Conservation (phyloP, 2,113 vertebrate genomes). For the Mormoops blainvillei region DNA sequence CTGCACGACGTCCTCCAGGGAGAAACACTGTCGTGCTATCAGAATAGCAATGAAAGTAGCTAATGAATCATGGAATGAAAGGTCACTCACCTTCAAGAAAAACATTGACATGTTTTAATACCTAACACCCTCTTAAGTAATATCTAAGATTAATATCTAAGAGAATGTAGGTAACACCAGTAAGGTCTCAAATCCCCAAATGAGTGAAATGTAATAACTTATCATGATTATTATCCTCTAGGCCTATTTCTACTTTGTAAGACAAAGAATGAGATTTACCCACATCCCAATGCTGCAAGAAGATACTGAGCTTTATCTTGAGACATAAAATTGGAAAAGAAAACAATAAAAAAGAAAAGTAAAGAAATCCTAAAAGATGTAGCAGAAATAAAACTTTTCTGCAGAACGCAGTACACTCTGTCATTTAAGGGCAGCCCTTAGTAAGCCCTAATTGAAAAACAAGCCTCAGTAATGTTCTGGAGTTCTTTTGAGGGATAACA, state of each 20-base stretch:
- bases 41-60: slow-evolving; percentile 82
- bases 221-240: background rate
- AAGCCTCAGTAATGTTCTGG: background rate
- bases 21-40: slow-evolving; percentile 83
- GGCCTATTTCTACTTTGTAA: background rate
- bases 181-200: background rate
- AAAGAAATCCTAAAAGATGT: background rate
- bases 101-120: slow-evolving; percentile 71
- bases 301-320: background rate
- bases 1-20: slow-evolving; percentile 83
- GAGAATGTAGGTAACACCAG: slow-evolving; percentile 5
- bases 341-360: background rate
- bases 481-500: background rate
- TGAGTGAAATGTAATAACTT: background rate
- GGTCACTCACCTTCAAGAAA: slow-evolving; percentile 82
- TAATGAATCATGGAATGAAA: slow-evolving; percentile 84
- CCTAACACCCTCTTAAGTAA: slow-evolving; percentile 11
- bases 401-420: background rate
- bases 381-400: background rate
- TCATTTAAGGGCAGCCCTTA: background rate
- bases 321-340: background rate
- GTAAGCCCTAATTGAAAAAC: background rate
- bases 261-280: background rate
- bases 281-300: background rate
- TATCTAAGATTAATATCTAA: slow-evolving; percentile 39